Conservation (phyloP, 2,113 vertebrate genomes). For the Esox niger region DNA sequence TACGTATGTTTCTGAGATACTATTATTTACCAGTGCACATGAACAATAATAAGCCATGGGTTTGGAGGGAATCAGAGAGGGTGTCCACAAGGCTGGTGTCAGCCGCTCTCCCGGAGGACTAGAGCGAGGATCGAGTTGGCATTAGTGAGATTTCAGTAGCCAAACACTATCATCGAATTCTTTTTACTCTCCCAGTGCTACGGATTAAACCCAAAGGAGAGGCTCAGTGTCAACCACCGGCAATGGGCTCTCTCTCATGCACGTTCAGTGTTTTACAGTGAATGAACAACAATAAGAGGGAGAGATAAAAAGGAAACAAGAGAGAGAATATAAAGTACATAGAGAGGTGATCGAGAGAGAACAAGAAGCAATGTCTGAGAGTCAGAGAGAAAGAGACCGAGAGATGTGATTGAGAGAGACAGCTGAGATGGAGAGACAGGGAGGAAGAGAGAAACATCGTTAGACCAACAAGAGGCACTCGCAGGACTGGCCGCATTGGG, state of each 20-base stretch:
- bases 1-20: no score
- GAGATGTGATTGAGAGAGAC: no score
- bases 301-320: not conserved
- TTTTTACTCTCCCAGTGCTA: not conserved
- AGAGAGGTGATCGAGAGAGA: no score
- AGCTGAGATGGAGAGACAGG: no score
- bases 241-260: not conserved
- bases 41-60: not conserved
- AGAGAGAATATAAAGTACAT: not conserved
- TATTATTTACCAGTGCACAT: not conserved
- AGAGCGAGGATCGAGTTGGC: not conserved
- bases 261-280: not conserved
- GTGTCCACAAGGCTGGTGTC: no score
- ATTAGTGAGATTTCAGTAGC: conserved; percentile 2
- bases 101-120: not conserved
- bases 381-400: no score
- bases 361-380: no score
- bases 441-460: no score
- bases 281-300: not conserved
- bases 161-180: not conserved
- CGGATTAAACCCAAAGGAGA: not conserved
- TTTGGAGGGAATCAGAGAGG: not conserved
- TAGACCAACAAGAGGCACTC: no score
- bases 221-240: no score
- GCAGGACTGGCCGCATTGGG: not conserved